Percentiles rank a stretch among this genome's conserved stretches.
Conservation (phyloP, 2,888 invertebrate genomes). For the Drosophila recens region DNA sequence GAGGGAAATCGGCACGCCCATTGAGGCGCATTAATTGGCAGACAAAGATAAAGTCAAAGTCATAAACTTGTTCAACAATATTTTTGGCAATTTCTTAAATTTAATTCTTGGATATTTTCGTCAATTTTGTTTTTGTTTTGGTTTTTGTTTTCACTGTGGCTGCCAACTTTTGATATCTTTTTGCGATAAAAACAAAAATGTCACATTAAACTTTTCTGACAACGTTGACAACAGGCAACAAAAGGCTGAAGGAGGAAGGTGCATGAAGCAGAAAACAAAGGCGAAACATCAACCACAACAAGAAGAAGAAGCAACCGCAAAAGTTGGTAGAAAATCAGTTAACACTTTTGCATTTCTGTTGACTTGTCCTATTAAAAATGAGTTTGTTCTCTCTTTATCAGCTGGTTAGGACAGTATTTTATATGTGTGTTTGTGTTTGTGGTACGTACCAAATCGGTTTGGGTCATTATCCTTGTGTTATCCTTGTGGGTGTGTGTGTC, state of each 20-base stretch:
- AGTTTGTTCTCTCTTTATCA: slow-evolving; percentile 40
- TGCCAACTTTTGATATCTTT: slow-evolving; percentile 52
- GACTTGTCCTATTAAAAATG: slow-evolving; percentile 50
- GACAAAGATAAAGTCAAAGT: slow-evolving; percentile 25
- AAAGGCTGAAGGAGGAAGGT: slow-evolving; percentile 4
- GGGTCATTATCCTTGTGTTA: slow-evolving; percentile 80
- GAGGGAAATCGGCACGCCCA: slow-evolving; percentile 50
- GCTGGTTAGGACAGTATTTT: slow-evolving; percentile 32
- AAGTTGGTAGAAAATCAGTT: slow-evolving; percentile 57
- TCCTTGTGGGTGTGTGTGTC: slow-evolving; percentile 65
- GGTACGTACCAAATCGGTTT: slow-evolving; percentile 58
- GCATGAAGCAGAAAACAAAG: neutral
- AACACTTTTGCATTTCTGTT: slow-evolving; percentile 36
- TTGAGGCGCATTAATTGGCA: slow-evolving; percentile 41
- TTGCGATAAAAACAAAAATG: slow-evolving; percentile 57
- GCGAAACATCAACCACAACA: slow-evolving; percentile 6
- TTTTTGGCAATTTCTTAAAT: slow-evolving; percentile 34
- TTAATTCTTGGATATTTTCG: slow-evolving; percentile 29
- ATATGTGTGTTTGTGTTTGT: slow-evolving; percentile 2
- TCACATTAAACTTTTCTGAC: slow-evolving; percentile 59
- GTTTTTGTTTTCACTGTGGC: slow-evolving; percentile 26
- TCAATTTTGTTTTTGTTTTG: slow-evolving; percentile 11
- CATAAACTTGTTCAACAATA: slow-evolving; percentile 39
- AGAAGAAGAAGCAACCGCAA: slow-evolving; percentile 11
- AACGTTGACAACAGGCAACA: slow-evolving; percentile 43